These are phyloP conservation scores for Prionace glauca DNA, from an alignment of 2,797 vertebrate species.

Conservation along the genomic window DNA sequence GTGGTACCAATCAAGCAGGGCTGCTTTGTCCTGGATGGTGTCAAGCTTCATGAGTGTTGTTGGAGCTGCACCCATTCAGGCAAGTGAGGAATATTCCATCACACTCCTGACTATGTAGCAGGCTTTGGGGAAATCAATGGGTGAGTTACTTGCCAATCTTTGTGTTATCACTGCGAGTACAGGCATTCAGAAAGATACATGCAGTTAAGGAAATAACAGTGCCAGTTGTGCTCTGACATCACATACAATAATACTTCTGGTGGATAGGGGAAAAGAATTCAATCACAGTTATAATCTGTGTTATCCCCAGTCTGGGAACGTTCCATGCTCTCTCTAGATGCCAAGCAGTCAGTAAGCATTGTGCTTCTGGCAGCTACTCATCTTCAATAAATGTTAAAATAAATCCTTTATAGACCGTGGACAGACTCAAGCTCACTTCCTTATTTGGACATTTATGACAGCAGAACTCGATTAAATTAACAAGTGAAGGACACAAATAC, in stretches of 20 bases:
- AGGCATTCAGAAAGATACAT: not conserved
- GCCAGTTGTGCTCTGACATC: not conserved
- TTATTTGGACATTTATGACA: no score
- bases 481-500: not conserved
- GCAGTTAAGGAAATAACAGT: not conserved
- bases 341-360: not conserved
- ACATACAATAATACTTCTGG: rapidly evolving
- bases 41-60: no score
- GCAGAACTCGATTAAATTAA: no score
- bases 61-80: no score
- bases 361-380: not conserved
- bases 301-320: not conserved
- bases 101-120: no score
- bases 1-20: no score
- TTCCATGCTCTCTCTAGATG: not conserved
- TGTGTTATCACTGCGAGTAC: not conserved
- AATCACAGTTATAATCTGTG: not conserved
- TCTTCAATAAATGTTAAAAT: not conserved
- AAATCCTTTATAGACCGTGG: not conserved
- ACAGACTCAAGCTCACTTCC: not conserved
- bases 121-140: no score
- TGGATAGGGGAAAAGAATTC: not conserved
- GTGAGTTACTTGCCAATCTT: not conserved
- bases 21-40: no score
- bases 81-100: no score